Evolutionary conservation across 2,888 invertebrate genomes (phyloP).

Genomic region (Bembecia ichneumoniformis): DNA sequence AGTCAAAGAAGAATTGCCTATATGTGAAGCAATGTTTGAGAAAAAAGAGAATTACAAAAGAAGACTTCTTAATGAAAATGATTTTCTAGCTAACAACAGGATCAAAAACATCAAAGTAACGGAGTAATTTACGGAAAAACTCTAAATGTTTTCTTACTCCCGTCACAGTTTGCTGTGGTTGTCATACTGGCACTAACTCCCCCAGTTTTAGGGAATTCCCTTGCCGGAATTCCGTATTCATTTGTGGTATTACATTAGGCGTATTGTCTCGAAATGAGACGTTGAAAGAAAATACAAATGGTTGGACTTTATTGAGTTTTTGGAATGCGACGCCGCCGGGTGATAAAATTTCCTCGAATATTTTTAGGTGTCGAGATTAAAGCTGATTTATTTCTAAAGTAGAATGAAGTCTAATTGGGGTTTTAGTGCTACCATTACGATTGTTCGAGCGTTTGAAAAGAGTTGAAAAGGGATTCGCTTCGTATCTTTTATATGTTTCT

Average conservation of each 20-base stretch:
- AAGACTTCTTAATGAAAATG: no score
- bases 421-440: not conserved
- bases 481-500: not conserved
- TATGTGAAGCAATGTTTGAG: no score
- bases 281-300: constrained; percentile 51
- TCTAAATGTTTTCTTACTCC: not conserved
- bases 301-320: constrained; percentile 39
- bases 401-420: not conserved
- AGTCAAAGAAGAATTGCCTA: no score
- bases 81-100: no score
- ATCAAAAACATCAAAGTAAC: no score
- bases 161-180: constrained; percentile 8
- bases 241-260: constrained; percentile 62
- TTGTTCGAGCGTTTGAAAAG: no score
- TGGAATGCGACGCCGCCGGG: constrained; percentile 26
- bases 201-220: constrained; percentile 36
- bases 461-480: no score
- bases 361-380: constrained; percentile 13
- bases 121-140: no score
- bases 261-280: constrained; percentile 55
- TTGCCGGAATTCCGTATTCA: constrained; percentile 57
- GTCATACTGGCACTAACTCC: constrained; percentile 23
- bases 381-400: not conserved
- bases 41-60: no score
- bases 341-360: constrained; percentile 24